Evolutionary conservation across 2,797 vertebrate genomes (phyloP), one percentile per base, ranked within the genome.

Genomic region (Dallia pectoralis): DNA sequence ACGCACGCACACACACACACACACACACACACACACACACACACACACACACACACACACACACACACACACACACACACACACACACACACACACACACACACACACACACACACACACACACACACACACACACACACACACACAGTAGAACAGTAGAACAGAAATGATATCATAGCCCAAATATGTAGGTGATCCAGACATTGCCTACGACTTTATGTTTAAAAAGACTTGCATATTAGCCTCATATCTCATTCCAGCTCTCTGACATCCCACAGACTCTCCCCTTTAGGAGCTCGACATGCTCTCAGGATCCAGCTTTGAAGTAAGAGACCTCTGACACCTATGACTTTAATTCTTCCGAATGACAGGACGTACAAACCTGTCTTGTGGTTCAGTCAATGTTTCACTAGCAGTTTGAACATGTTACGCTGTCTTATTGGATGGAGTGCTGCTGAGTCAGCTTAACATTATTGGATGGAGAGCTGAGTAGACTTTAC

Each of bases 141-240:
- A 48, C 47, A 49, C 48, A 49, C 48, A 49, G 14, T 1, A 66
- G 74, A 53, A 78, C 72, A 78, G 59, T 18, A 64, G 59, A 69
- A 40, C 27, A 79, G 59, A 78, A 65, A 77, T 73, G 53, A 81
- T 75, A 72, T 89, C 87, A 85, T 77, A 67, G 75, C 72, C 16
- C 74, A 84, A 77, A 69, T 82, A 86, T 82, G 76, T 68, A 59
- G 71, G 81, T 85, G 67, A 88, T 85, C 80, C 75, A 74, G 66
- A 67, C 33, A 47, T 69, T 73, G 77, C 71, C 47, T 63, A 75
- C 82, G 85, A 89, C 69, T 65, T 84, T 84, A 84, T 27, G 30
- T 27, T 7, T 61, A 74, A 44, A 77, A 77, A 51, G 79, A 81
- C 78, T 77, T 73, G 68, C 36, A 36, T 74, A 78, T 89, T 80